Evolutionary conservation across 2,888 invertebrate species (phyloP), one percentile per base, ranked within the genome.

Genomic region (Aphodius granarius): DNA sequence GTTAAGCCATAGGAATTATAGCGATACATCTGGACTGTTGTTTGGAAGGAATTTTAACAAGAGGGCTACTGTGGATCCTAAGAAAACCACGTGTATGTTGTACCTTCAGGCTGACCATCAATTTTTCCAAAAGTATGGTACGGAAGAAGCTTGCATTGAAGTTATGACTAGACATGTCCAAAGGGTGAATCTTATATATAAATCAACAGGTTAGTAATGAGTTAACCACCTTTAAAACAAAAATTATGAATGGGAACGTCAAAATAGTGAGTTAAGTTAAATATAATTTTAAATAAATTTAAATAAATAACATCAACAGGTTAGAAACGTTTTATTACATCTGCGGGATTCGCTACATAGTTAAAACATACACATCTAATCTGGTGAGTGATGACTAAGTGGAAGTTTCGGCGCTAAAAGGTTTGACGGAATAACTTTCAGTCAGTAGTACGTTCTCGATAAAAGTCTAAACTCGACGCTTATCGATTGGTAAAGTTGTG

Each of bases 61-160:
- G 84, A 88, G 93, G 78, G 93, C 93, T 5, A 92, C 92, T 0
- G 91, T 94, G 66, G 95, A 95, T 87, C 95, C 95, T 21, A 92
- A 93, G 81, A 97, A 97, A 87, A 97, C 95, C 63, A 97, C 97
- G 0, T 98, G 98, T 85, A 95, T 97, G 91, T 90, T 98, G 75
- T 98, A 97, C 86, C 90, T 99, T 83, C 97, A 98, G 88, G 98
- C 99, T 3, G 96, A 97, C 88, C 98, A 98, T 87, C 94, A 97
- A 88, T 96, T 99, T 88, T 99, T 95, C 88, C 94, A 97, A 85
- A 94, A 97, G 88, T 96, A 98, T 88, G 96, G 96, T 75, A 94
- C 95, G 2, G 96, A 97, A 83, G 97, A 97, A 86, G 95, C 97
- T 0, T 97, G 97, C 85, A 97, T 97, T 81, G 97, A 97, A 87